These are phyloP conservation scores for Drosophila albomicans DNA, from an alignment of 1,140 invertebrate species.

Conservation along the genomic window DNA sequence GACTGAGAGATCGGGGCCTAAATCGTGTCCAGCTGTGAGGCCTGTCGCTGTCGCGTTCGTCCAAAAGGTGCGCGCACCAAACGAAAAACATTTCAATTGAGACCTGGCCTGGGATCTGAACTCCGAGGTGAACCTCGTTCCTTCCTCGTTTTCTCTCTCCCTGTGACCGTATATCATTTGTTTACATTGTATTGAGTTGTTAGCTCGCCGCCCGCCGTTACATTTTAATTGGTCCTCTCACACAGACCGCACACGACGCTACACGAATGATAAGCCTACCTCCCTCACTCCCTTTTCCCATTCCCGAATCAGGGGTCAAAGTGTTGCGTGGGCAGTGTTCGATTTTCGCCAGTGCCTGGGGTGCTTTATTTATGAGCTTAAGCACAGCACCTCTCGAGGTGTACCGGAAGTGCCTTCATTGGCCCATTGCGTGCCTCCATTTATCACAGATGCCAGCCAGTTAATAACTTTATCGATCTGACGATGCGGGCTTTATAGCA, in stretches of 20 bases:
- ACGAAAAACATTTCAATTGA: constrained; percentile 50
- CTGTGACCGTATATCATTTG: constrained; percentile 81
- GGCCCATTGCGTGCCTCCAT: constrained; percentile 43
- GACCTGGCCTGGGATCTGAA: constrained; percentile 1
- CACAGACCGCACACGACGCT: constrained; percentile 66
- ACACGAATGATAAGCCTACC: constrained; percentile 50
- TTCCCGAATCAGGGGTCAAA: constrained; percentile 34
- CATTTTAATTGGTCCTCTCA: constrained; percentile 67
- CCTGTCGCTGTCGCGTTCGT: constrained; percentile 33
- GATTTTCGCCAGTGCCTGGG: constrained; percentile 11
- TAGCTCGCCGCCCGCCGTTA: constrained; percentile 67
- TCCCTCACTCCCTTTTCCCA: not conserved
- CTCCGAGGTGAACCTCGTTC: constrained; percentile 10
- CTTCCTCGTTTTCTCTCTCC: not conserved
- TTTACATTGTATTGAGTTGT: constrained; percentile 83
- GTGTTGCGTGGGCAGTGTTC: constrained; percentile 48
- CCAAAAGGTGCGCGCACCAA: constrained; percentile 24
- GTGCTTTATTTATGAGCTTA: constrained; percentile 53
- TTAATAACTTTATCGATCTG: constrained; percentile 68
- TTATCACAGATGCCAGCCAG: constrained; percentile 56
- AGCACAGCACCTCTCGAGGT: not conserved
- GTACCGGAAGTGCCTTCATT: constrained; percentile 62
- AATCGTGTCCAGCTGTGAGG: constrained; percentile 44
- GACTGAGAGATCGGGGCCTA: constrained; percentile 6
- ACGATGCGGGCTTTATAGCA: constrained; percentile 19